Conservation (phyloP, 2,113 vertebrate species). For the Rhombomys opimus region DNA sequence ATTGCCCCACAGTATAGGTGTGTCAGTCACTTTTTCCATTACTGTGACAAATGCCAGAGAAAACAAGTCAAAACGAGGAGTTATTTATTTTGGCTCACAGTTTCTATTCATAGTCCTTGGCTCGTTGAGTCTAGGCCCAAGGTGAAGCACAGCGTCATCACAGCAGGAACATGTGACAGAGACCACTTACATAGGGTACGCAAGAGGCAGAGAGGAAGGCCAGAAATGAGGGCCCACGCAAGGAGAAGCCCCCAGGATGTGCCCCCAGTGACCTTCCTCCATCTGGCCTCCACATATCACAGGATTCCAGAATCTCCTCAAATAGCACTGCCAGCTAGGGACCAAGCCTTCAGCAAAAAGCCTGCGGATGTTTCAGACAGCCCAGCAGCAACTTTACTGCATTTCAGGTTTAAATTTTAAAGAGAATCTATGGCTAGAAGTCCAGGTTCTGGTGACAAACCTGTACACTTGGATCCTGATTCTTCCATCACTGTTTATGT, state of each 20-base stretch:
- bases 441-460: background rate
- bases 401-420: background rate
- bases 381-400: no score
- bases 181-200: background rate
- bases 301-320: background rate
- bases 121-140: no score
- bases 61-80: background rate
- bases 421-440: background rate
- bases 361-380: background rate
- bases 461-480: background rate
- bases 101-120: background rate
- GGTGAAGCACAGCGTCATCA: background rate
- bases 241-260: no score
- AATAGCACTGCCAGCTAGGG: background rate
- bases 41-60: background rate
- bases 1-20: fast-evolving
- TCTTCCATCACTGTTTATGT: background rate
- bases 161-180: background rate
- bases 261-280: background rate
- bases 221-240: background rate
- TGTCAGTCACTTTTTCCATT: background rate
- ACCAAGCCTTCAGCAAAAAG: background rate
- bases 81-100: background rate
- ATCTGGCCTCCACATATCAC: background rate
- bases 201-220: background rate